Evolutionary conservation across 64 coral and sea anemone species (phyloP).

Genomic region (Actinia equina): DNA sequence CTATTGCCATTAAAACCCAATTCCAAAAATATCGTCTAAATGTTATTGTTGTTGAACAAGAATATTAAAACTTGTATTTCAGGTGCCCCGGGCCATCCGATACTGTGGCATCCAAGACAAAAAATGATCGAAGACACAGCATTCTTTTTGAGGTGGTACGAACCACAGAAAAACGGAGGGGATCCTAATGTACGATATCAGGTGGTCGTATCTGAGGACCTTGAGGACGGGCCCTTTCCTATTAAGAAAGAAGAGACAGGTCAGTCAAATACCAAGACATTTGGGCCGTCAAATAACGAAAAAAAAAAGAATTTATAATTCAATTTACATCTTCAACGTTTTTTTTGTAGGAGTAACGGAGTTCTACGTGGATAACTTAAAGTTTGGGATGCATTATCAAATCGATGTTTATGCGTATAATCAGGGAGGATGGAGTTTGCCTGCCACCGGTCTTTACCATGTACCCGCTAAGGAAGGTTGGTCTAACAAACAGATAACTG

Average conservation of each 20-base stretch:
- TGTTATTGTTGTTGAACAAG: not conserved
- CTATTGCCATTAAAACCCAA: too few species aligned
- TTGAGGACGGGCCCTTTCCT: slow-evolving; percentile 13
- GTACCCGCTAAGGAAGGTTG: not conserved
- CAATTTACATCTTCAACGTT: not conserved
- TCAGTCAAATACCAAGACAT: not conserved
- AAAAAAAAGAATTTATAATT: too few species aligned
- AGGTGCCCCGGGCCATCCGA: slow-evolving; percentile 46
- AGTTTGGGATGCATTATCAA: slow-evolving; percentile 17
- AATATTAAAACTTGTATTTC: not conserved
- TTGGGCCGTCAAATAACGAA: too few species aligned
- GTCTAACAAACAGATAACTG: not conserved
- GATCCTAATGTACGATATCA: slow-evolving; percentile 27
- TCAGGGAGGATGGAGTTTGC: not conserved
- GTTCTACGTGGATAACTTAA: slow-evolving; percentile 21
- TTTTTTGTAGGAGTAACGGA: slow-evolving; percentile 10
- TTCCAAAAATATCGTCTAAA: too few species aligned
- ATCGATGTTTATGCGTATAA: slow-evolving; percentile 13
- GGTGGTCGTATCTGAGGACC: slow-evolving; percentile 14
- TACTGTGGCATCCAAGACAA: slow-evolving; percentile 27
- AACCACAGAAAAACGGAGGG: slow-evolving; percentile 24
- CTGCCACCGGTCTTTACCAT: slow-evolving; percentile 7
- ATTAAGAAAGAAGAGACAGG: not conserved
- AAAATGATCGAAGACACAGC: not conserved
- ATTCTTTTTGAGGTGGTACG: slow-evolving; percentile 41